These are phyloP conservation scores for Cotesia vestalis DNA, from an alignment of 1,140 invertebrate genomes.

Conservation along the genomic window DNA sequence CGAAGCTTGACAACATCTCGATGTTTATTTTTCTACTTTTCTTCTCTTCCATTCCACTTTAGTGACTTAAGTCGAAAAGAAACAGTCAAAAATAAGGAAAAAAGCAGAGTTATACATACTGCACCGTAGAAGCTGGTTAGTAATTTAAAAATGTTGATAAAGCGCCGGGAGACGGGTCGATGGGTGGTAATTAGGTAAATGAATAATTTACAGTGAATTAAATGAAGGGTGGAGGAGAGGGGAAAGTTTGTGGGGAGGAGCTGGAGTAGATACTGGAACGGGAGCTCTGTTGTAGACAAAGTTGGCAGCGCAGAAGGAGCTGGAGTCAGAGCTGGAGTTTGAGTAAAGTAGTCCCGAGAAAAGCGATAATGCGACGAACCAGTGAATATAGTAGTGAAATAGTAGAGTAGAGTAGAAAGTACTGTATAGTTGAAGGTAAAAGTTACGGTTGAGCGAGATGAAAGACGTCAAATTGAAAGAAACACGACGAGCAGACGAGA, in stretches of 20 bases:
- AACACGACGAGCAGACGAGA: background rate
- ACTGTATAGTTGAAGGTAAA: too few species aligned
- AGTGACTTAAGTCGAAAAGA: too few species aligned
- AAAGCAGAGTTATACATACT: background rate
- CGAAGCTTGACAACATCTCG: too few species aligned
- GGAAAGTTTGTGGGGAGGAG: background rate
- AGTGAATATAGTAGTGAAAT: constrained; percentile 34
- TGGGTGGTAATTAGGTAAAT: constrained; percentile 50
- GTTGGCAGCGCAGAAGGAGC: background rate
- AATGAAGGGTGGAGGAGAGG: constrained; percentile 36
- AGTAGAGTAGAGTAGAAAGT: background rate
- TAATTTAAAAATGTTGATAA: constrained; percentile 1
- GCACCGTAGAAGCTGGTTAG: background rate
- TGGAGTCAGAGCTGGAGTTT: too few species aligned
- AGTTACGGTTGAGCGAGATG: background rate
- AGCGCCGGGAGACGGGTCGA: background rate
- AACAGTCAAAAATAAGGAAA: too few species aligned
- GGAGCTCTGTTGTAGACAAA: constrained; percentile 5
- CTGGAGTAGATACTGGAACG: too few species aligned
- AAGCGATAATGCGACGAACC: constrained; percentile 49
- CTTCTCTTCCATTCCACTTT: too few species aligned
- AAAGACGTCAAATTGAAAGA: background rate
- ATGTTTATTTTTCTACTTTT: too few species aligned
- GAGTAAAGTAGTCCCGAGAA: constrained; percentile 37
- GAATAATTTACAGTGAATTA: constrained; percentile 53